Evolutionary conservation across 2,888 invertebrate species (phyloP), one percentile per base, ranked within the genome.

Genomic region (Cyclophora albipunctata): DNA sequence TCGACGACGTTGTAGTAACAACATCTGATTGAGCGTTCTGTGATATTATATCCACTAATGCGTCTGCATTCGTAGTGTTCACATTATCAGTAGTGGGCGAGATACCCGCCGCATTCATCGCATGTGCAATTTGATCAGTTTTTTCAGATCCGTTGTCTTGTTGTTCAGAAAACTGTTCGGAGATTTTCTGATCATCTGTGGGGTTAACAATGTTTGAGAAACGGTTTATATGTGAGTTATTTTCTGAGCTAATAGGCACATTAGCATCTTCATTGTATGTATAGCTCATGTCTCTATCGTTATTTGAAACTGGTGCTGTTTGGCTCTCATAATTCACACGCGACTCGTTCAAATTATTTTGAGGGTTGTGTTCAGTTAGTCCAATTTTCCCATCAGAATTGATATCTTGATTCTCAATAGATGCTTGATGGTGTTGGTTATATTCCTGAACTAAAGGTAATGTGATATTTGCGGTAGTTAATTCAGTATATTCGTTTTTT

Each of bases 31-130:
- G 76, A 37, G 87, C 72, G 64, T 90, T 90, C 59, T 90, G 89
- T 1, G 90, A 85, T 37, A 91, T 65, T 46, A 91, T 85, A 65
- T 90, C 90, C 2, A 89, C 90, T 45, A 91, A 67, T 20, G 90
- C 80, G 35, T 82, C 78, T 5, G 90, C 61, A 63, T 67, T 68
- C 7, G 68, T 64, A 48, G 65, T 70, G 4, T 69, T 57, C 34
- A 66, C 50, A 34, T 66, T 49, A 48, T 82, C 81, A 37, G 73
- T n/a, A 7, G 64, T 61, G 3, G 82, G 68, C n/a, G 77, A 66
- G 51, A 88, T 87, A 40, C 87, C 85, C 4, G 86, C 87, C 46
- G 86, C 86, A 57, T 69, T 85, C 86, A 88, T 88, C 2, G 86
- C 87, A 60, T 86, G 78, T 7, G 84, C 85, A 40, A 88, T 78